Percentiles rank a stretch among this genome's conserved stretches.
Conservation (phyloP, 2,888 invertebrate genomes). For the Hartigia nigra region DNA sequence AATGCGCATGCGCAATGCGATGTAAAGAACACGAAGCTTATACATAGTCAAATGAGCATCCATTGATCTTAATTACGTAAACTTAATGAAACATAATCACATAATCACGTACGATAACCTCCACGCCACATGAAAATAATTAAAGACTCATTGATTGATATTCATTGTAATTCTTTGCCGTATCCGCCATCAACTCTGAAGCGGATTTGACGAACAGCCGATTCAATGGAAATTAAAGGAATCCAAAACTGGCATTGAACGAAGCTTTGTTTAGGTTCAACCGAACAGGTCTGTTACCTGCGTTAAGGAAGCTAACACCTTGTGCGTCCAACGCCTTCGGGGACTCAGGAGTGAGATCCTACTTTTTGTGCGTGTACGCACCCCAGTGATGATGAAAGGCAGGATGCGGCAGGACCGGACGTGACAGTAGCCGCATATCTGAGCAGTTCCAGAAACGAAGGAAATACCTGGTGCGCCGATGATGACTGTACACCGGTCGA, state of each 20-base stretch:
- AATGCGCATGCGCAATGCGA: neutral
- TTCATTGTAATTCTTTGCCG: neutral
- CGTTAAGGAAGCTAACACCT: neutral
- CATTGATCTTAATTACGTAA: neutral
- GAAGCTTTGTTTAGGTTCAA: neutral
- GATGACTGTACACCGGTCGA: neutral
- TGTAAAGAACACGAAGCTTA: neutral
- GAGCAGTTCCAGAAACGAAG: constrained; percentile 63
- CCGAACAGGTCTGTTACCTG: neutral
- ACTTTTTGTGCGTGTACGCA: neutral
- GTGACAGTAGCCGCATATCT: constrained; percentile 53
- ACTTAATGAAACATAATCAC: neutral
- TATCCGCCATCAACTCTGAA: neutral
- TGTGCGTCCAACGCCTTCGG: neutral
- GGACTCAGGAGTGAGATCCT: neutral
- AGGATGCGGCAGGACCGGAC: constrained; percentile 60
- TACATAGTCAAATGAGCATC: neutral
- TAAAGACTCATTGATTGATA: neutral
- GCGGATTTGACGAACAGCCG: neutral
- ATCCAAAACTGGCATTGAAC: neutral
- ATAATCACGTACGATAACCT: neutral
- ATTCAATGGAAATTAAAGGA: constrained; percentile 27
- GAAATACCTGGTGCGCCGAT: constrained; percentile 45
- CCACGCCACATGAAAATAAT: neutral
- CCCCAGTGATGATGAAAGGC: constrained; percentile 39